phyloP scores from a whole-genome alignment of 2,797 vertebrate genomes.

The Trichosurus vulpecula region DNA sequence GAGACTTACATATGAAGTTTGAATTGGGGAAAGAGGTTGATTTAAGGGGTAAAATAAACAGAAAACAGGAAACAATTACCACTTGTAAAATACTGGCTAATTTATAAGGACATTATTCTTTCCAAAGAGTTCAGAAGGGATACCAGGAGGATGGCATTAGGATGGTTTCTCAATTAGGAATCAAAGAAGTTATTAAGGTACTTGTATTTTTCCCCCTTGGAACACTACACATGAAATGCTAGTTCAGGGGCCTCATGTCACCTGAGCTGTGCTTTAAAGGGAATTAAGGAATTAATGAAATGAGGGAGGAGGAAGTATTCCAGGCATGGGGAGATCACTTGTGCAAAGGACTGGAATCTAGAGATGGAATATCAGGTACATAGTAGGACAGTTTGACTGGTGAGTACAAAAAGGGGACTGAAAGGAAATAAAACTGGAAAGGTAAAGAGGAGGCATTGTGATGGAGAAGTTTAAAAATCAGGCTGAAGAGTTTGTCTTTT shows the following conservation, averaged over 20 bases:
- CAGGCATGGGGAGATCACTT: not conserved
- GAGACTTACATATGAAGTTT: not conserved
- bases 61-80: not conserved
- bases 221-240: not conserved
- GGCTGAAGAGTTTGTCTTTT: not conserved
- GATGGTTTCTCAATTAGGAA: not conserved
- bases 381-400: not conserved
- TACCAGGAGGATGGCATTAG: not conserved
- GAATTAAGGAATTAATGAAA: not conserved
- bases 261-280: not conserved
- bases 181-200: not conserved
- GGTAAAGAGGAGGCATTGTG: not conserved
- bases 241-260: not conserved
- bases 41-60: not conserved
- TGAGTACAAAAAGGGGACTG: not conserved
- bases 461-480: not conserved
- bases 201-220: not conserved
- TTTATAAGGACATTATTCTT: not conserved
- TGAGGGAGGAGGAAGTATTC: not conserved
- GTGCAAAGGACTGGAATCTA: not conserved
- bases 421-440: not conserved
- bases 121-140: not conserved
- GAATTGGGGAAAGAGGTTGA: not conserved
- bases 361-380: not conserved
- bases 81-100: not conserved